Percentiles rank a stretch among this genome's conserved stretches.
Conservation (phyloP, 2,888 invertebrate species). For the Deroplatys truncata region DNA sequence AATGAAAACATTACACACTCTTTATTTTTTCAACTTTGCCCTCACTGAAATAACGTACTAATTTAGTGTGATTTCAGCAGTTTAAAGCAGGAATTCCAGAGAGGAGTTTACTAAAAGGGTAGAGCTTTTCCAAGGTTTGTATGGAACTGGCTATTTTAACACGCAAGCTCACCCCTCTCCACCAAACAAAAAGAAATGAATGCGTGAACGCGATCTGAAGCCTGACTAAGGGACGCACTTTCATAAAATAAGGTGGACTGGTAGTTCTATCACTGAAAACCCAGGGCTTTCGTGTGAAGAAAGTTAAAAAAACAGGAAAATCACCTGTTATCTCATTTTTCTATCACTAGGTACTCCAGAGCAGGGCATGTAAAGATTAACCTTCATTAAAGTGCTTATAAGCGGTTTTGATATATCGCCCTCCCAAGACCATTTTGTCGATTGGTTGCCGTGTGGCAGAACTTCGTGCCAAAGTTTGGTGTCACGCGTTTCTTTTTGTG, state of each 20-base stretch:
- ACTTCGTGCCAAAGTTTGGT: background rate
- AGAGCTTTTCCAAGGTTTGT: background rate
- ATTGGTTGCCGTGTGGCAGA: background rate
- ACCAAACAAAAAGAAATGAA: background rate
- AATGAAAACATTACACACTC: too few species aligned
- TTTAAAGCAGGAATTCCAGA: too few species aligned
- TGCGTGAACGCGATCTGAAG: background rate
- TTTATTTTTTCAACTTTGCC: too few species aligned
- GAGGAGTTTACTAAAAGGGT: too few species aligned
- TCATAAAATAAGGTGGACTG: background rate
- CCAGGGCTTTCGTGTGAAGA: background rate
- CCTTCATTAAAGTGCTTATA: background rate
- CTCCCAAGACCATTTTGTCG: background rate
- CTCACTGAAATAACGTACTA: too few species aligned
- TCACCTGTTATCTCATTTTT: background rate
- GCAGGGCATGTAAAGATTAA: background rate
- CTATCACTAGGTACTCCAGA: background rate
- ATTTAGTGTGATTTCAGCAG: too few species aligned
- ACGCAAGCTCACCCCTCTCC: background rate
- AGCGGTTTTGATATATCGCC: background rate
- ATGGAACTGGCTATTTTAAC: background rate
- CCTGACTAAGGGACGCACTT: background rate
- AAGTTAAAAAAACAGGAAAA: background rate
- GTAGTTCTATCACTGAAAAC: background rate
- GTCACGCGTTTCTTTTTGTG: background rate